Evolutionary conservation across 37 sponge, comb jelly and placozoan species (phyloP), one percentile per base, ranked within the genome.

Genomic region (Bolinopsis microptera): DNA sequence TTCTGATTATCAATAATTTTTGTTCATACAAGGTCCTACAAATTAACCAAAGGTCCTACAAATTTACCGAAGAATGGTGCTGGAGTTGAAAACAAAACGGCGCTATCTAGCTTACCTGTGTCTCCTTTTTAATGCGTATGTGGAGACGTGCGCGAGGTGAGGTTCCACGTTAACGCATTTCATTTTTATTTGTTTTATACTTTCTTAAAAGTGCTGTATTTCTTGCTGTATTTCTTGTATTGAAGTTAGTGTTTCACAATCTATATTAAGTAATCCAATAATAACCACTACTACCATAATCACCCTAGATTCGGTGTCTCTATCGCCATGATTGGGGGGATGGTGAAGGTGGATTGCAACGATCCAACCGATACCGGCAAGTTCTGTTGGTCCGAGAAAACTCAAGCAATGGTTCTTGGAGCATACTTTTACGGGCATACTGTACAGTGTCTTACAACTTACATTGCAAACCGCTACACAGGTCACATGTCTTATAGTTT

Each of bases 381-480:
- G 5, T 72, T 72, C 26, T 72, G 75, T 72, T 72, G 75, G 75
- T 23, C 31, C 3, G 75, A 72, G 75, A n/a, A 86, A 16, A 23
- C 61, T 39, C 34, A 86, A 40, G 90, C 48, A 5, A 21, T 30
- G 0, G 36, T 86, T 9, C 41, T 86, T n/a, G 90, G 90, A 9
- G 41, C 90, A 0, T 86, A 86, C 61, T 86, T 86, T 38, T 86
- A 86, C 61, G 90, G 90, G 31, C 61, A 86, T 38, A 21, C 35
- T n/a, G 90, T 34, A n/a, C 90, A 86, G 22, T 41, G 37, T 72
- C 3, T 72, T 8, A 30, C 75, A 24, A n/a, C 18, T 28, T 72
- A 72, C 75, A 3, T 72, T 8, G 75, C 75, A 72, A 8, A n/a
- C 13, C 75, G 75, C 2, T 72, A 23, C 75, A 72, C 26, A n/a